Base-by-base conservation (phyloP, 2,797 vertebrate genomes). In the Alosa sapidissima region DNA sequence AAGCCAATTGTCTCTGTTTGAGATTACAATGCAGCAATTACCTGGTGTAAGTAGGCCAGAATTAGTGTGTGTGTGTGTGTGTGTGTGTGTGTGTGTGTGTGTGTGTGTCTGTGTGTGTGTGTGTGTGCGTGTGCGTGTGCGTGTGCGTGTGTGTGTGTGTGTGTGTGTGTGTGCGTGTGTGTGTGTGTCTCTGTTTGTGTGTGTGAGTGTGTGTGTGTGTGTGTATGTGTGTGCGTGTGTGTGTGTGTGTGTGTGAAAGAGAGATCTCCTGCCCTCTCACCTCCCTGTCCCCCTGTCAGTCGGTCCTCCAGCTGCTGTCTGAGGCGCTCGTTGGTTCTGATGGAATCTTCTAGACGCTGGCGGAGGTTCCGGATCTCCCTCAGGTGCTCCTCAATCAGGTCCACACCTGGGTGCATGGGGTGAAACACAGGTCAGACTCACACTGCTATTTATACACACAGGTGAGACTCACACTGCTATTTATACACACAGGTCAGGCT, bases 341-440 rank as follows among this genome's bases (percentile, higher is more conserved):
- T 98, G 87, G 98, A 99, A 88, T 99, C 97, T 86, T 98, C 97
- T 1, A 99, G 94, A 54, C 95, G 96, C 92, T 98, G 97, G 11
- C 96, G 96, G 65, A 99, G 95, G 89, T 92, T 96, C 58, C 96
- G 95, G 87, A 99, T 97, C 92, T 99, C 97, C 81, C 91, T 87
- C 81, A 99, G 93, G 89, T 99, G 97, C 84, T 98, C 97, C 86
- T 98, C 97, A 3, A 98, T 94, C 89, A 99, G 87, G 86, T 96
- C 96, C 6, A 95, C 93, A 36, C 96, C 97, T 97, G 84, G 1
- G 84, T 14, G 83, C 7, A 88, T 28, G 85, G 81, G 84, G 24
- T 24, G 36, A 54, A 2, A 83, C 81, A 41, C 36, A 49, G 41
- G 41, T 41, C 41, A 41, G 41, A 41, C 41, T 41, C 41, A 4